Evolutionary conservation across 2,888 invertebrate genomes (phyloP).

Genomic region (Agrochola litura): DNA sequence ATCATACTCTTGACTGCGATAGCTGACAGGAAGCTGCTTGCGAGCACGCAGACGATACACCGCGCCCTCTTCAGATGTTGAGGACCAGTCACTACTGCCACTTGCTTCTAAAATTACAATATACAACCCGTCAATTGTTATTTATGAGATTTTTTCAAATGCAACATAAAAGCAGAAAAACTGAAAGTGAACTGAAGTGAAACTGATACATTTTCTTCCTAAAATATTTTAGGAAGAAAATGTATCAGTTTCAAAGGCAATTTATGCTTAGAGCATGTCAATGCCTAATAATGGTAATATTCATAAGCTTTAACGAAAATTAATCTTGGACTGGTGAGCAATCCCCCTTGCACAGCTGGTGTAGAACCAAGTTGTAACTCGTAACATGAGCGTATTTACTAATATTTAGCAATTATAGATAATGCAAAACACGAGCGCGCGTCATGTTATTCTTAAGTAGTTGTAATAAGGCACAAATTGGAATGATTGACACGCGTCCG

Average conservation of each 20-base stretch:
- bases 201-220: too few relatives aligned
- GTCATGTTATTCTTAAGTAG: not conserved
- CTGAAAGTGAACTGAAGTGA: too few relatives aligned
- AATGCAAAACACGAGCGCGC: not conserved
- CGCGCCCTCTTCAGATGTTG: constrained; percentile 91
- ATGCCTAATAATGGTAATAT: not conserved
- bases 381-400: not conserved
- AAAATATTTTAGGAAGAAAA: not conserved
- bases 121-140: not conserved
- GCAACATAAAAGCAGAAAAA: not conserved
- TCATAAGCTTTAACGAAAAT: not conserved
- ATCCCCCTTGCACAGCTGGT: not conserved
- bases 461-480: not conserved
- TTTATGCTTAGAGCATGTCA: not conserved
- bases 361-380: not conserved
- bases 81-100: constrained; percentile 82
- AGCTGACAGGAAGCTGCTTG: constrained; percentile 94
- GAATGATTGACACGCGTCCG: not conserved
- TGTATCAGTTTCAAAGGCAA: not conserved
- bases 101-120: constrained; percentile 65
- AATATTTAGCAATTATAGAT: not conserved
- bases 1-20: constrained; percentile 98
- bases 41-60: constrained; percentile 96
- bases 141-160: not conserved
- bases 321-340: not conserved